Conservation (phyloP, 2,888 invertebrate species). For the Lasioglossum pauxillum region DNA sequence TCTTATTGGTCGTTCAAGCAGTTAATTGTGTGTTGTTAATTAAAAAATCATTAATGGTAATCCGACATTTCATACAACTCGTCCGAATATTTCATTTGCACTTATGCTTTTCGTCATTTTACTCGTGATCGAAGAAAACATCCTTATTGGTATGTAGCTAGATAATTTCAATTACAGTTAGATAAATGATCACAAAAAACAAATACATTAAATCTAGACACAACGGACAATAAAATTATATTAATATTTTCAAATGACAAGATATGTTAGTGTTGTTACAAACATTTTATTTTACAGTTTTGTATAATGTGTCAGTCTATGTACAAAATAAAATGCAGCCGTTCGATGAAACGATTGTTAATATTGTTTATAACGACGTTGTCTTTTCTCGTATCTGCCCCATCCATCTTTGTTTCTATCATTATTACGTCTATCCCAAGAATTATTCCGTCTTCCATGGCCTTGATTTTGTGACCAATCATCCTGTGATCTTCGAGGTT, state of each 20-base stretch:
- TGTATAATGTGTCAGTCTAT: slow-evolving; percentile 8
- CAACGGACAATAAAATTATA: not conserved
- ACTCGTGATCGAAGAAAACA: not conserved
- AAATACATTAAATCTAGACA: no score
- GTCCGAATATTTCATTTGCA: not conserved
- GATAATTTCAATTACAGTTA: not conserved
- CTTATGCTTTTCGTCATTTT: not conserved
- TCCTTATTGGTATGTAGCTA: not conserved
- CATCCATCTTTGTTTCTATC: slow-evolving; percentile 55
- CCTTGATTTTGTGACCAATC: slow-evolving; percentile 73
- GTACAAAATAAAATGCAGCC: slow-evolving; percentile 10
- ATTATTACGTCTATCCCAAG: slow-evolving; percentile 63
- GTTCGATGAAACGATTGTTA: slow-evolving; percentile 29
- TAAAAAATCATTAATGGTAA: not conserved
- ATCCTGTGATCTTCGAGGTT: slow-evolving; percentile 67
- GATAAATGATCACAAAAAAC: no score
- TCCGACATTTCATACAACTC: not conserved
- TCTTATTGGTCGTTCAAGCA: not conserved
- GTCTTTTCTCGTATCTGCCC: slow-evolving; percentile 57
- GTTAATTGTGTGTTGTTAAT: not conserved
- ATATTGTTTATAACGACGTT: slow-evolving; percentile 59
- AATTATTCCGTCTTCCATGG: slow-evolving; percentile 62
- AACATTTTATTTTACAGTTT: slow-evolving; percentile 23
- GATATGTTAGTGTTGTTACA: not conserved
- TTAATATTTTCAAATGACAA: not conserved